A percentile compares a stretch with the other conserved stretches of the same genome.
Evolutionary conservation across 2,113 vertebrate species (phyloP).

Genomic region (Burhinus oedicnemus): DNA sequence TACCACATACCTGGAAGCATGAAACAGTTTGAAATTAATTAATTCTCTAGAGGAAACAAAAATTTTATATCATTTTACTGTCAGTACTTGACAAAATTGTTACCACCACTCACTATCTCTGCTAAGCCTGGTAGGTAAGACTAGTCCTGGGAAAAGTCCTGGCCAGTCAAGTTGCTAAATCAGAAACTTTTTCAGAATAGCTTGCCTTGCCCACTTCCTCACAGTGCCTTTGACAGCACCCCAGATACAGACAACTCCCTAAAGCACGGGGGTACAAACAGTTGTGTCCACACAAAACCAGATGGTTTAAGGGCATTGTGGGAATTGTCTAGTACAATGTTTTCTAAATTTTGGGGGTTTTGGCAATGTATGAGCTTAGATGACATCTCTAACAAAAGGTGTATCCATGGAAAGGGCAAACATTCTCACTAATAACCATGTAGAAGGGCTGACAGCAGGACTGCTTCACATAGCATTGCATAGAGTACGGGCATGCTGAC

Average conservation of each 20-base stretch:
- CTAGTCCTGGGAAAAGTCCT: background rate
- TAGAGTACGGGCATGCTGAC: background rate
- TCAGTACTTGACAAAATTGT: background rate
- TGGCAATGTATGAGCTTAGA: background rate
- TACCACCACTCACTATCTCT: background rate
- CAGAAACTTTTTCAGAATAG: background rate
- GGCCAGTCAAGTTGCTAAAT: background rate
- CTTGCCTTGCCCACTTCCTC: background rate
- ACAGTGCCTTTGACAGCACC: background rate
- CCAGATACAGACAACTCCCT: background rate
- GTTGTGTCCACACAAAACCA: background rate
- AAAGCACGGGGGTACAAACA: background rate
- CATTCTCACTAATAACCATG: background rate
- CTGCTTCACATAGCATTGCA: background rate
- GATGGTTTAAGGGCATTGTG: background rate
- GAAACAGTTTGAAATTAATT: background rate
- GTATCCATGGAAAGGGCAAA: background rate
- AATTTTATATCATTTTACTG: background rate
- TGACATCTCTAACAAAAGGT: background rate
- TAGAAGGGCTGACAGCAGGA: background rate
- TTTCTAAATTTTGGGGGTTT: background rate
- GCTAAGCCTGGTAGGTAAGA: background rate
- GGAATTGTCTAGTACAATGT: background rate
- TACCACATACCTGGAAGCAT: background rate
- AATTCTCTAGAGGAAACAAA: background rate